Percentiles rank a stretch among this genome's conserved stretches.
Conservation (phyloP, 2,797 vertebrate genomes). For the Chiloscyllium punctatum region DNA sequence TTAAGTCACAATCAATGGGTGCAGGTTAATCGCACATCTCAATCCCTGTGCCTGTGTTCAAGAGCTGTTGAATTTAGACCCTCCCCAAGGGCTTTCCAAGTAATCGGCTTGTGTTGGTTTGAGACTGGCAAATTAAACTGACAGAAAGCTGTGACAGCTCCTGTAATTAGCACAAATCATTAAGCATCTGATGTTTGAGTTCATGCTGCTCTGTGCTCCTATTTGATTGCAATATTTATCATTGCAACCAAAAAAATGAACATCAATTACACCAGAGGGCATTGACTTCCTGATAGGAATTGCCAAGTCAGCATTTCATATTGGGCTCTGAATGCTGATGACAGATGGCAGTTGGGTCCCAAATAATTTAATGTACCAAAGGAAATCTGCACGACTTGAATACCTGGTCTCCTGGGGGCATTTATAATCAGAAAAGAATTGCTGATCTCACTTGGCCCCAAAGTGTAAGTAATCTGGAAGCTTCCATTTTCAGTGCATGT, state of each 20-base stretch:
- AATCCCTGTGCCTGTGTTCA: neutral
- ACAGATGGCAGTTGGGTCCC: neutral
- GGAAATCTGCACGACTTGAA: neutral
- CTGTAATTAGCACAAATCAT: neutral
- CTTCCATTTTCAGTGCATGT: neutral
- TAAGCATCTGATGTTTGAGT: neutral
- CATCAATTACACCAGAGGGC: neutral
- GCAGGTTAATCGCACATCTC: neutral
- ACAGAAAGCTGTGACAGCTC: neutral
- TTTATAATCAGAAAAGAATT: neutral
- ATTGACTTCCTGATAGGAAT: constrained; percentile 12
- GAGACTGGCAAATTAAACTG: neutral
- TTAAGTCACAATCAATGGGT: neutral
- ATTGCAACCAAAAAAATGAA: neutral
- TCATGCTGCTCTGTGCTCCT: neutral
- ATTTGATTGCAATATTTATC: constrained; percentile 26
- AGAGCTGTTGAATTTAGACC: neutral
- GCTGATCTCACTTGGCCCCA: neutral
- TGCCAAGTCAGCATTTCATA: neutral
- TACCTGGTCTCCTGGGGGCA: neutral
- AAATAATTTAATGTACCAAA: neutral
- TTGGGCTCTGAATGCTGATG: neutral
- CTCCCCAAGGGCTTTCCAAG: neutral
- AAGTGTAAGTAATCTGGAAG: neutral
- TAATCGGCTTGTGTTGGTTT: neutral